These are phyloP conservation scores for Seriola dumerili DNA, from an alignment of 2,113 vertebrate genomes.

Conservation along the genomic window DNA sequence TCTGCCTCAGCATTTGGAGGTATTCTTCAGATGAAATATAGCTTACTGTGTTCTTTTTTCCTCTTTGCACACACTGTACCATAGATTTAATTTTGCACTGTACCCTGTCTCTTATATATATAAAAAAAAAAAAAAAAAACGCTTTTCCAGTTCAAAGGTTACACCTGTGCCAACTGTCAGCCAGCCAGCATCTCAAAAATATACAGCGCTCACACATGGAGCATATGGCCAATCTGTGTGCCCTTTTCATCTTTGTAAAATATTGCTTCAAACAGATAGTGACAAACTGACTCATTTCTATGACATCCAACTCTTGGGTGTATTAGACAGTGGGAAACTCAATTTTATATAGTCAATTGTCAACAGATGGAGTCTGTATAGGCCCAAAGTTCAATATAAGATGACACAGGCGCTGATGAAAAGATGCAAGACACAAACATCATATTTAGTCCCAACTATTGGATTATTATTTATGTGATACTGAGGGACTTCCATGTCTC, in stretches of 20 bases:
- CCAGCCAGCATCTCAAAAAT: constrained; percentile 32
- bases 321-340: constrained; percentile 44
- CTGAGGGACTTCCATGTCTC: constrained; percentile 1
- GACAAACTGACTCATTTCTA: constrained; percentile 58
- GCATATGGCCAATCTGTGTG: constrained; percentile 33
- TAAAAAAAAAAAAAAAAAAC: not conserved
- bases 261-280: constrained; percentile 55
- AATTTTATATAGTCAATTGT: constrained; percentile 62
- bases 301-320: constrained; percentile 46
- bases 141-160: constrained; percentile 50
- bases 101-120: constrained; percentile 4
- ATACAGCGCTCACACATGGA: constrained; percentile 37
- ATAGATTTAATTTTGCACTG: constrained; percentile 13
- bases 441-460: constrained; percentile 29
- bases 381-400: constrained; percentile 43
- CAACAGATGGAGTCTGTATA: constrained; percentile 25
- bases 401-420: constrained; percentile 44
- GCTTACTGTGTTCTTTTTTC: not conserved
- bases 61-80: not conserved
- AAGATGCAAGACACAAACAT: constrained; percentile 47
- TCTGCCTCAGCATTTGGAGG: not conserved
- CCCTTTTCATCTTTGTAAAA: constrained; percentile 52
- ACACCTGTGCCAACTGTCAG: constrained; percentile 55
- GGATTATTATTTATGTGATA: constrained; percentile 31
- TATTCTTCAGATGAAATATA: constrained; percentile 20